Evolutionary conservation across 2,113 vertebrate genomes (phyloP).

Genomic region (Vulpes ferrilata): DNA sequence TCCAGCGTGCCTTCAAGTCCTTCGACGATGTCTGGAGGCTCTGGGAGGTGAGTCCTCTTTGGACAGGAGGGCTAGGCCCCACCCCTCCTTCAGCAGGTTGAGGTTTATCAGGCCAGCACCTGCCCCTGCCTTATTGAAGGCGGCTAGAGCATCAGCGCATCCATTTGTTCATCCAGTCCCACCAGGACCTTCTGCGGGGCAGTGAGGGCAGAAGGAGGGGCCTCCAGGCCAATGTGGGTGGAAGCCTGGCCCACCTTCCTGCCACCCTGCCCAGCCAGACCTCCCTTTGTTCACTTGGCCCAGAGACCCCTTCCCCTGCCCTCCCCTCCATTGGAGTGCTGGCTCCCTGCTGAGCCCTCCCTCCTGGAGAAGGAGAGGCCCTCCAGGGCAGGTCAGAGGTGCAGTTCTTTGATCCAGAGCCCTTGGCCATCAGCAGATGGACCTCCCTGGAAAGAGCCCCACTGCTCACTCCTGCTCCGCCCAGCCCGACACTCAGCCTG

Average conservation of each 20-base stretch:
- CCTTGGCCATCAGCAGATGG: background rate
- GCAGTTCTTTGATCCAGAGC: background rate
- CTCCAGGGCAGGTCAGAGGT: background rate
- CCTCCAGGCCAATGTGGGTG: accelerated
- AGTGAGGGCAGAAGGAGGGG: background rate
- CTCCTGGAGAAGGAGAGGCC: background rate
- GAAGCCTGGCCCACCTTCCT: background rate
- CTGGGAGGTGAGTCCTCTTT: conserved; percentile 74
- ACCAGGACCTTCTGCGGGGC: background rate
- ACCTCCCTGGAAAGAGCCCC: no score
- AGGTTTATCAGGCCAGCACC: background rate
- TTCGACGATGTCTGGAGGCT: conserved; percentile 76
- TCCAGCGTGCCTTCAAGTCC: conserved; percentile 79
- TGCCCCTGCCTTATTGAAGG: background rate
- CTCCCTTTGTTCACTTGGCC: background rate
- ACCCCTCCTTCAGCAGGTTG: background rate
- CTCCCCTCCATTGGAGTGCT: background rate
- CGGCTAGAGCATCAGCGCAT: background rate
- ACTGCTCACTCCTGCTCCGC: background rate
- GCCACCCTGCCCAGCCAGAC: background rate
- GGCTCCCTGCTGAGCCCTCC: background rate
- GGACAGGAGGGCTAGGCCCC: background rate
- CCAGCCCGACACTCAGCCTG: background rate
- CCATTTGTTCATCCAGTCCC: background rate
- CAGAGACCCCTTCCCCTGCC: background rate